A percentile compares a stretch with the other conserved stretches of the same genome.
These are phyloP conservation scores for Pituophis catenifer DNA, from an alignment of 2,113 vertebrate species.

Conservation along the genomic window DNA sequence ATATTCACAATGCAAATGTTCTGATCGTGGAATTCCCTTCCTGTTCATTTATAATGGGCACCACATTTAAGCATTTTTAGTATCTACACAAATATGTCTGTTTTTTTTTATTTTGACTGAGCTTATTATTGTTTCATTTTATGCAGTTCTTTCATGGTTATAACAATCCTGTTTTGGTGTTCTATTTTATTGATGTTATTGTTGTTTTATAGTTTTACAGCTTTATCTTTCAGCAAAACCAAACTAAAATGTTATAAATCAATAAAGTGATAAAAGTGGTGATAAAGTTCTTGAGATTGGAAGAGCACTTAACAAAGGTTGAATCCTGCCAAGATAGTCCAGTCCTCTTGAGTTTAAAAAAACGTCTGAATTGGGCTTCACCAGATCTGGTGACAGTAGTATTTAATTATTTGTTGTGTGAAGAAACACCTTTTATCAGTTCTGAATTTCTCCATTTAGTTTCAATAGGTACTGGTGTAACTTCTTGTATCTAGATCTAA, in stretches of 20 bases:
- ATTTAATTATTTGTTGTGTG: not conserved
- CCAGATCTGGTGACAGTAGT: not conserved
- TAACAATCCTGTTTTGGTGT: not conserved
- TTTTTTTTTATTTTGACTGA: not conserved
- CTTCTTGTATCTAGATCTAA: not conserved
- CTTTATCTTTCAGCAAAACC: not conserved
- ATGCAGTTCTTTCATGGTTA: not conserved
- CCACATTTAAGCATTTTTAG: not conserved
- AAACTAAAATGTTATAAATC: not conserved
- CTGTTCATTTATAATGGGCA: not conserved
- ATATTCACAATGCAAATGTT: not conserved
- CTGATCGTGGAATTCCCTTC: not conserved
- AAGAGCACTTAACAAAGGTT: not conserved
- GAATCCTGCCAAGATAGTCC: not conserved
- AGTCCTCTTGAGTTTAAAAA: not conserved
- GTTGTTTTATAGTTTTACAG: not conserved
- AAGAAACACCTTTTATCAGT: not conserved
- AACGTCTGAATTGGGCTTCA: not conserved
- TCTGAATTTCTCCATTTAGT: not conserved
- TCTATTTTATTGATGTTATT: not conserved
- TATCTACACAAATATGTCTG: not conserved
- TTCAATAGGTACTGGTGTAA: not conserved
- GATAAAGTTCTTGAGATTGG: not conserved
- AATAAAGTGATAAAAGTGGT: not conserved
- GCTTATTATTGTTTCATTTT: not conserved